Percentiles rank a stretch among this genome's conserved stretches.
Evolutionary conservation across 2,888 invertebrate genomes (phyloP).

Genomic region (Tiliacea aurago): DNA sequence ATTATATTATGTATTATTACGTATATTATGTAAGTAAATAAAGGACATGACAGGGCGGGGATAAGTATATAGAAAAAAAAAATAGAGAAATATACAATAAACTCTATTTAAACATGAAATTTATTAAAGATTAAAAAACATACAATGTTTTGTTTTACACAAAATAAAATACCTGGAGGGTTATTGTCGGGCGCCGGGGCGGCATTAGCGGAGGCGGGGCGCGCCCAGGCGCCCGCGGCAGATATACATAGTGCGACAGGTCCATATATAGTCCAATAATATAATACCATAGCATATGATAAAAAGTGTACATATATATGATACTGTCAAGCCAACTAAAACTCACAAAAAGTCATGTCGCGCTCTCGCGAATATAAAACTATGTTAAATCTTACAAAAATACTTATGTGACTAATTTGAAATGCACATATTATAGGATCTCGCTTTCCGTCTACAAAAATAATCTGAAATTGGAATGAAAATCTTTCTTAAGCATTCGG

Average conservation of each 20-base stretch:
- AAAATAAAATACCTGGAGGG: constrained; percentile 90
- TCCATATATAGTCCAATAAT: constrained; percentile 89
- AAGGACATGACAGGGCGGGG: constrained; percentile 82
- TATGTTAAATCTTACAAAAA: constrained; percentile 90
- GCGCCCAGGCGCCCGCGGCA: constrained; percentile 70
- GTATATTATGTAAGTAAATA: constrained; percentile 85
- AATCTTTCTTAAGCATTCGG: constrained; percentile 85
- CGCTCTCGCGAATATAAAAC: constrained; percentile 89
- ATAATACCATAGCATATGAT: constrained; percentile 89
- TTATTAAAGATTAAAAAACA: constrained; percentile 90
- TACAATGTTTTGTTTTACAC: constrained; percentile 89
- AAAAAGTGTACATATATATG: constrained; percentile 88
- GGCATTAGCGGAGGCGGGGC: constrained; percentile 75
- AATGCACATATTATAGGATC: constrained; percentile 90
- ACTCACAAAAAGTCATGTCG: constrained; percentile 89
- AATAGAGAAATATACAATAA: constrained; percentile 90
- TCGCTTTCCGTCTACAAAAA: constrained; percentile 90
- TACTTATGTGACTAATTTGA: constrained; percentile 90
- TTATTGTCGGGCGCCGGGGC: constrained; percentile 73
- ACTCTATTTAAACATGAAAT: constrained; percentile 90
- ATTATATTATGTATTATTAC: constrained; percentile 78
- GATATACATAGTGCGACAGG: constrained; percentile 87
- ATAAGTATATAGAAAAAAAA: constrained; percentile 85
- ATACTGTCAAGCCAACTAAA: constrained; percentile 89
- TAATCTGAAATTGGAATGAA: constrained; percentile 91